Base-by-base conservation (phyloP, 1,140 invertebrate genomes). In the Drosophila ananassae region DNA sequence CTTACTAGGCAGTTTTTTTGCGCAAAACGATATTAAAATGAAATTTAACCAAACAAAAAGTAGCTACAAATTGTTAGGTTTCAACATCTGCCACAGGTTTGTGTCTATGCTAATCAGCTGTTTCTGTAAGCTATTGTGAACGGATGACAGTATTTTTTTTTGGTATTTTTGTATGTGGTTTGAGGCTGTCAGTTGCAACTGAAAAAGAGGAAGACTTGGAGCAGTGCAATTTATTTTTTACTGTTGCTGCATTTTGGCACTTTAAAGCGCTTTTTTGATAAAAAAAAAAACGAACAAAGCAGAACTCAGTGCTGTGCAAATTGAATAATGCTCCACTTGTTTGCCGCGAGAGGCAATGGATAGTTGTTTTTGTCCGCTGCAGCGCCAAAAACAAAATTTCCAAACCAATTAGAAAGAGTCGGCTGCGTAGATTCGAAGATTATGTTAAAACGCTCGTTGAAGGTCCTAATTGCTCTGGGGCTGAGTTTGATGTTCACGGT, bases 401-500 rank as follows among this genome's bases (percentile, higher is more conserved):
- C 4, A 44, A 44, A 17, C 13, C 60, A 30, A 13, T 75, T 58
- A 73, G 62, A 55, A 37, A 37, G 41, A 39, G 59, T 56, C 30
- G 30, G 61, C 22, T 59, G 62, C 55, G 55, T 17, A 21, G 13
- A 21, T 57, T 37, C 47, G 47, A 37, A 30, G 69, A 90, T 77
- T 87, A 92, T 92, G 91, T 77, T 80, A 72, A 85, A 84, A 58
- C 79, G 89, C 51, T 78, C 85, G 44, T 60, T 90, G 10, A 92
- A 92, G 67, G 64, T 92, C 5, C 21, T 87, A 8, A 73, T 87
- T 51, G 91, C 91, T 52, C 64, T 92, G 47, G 79, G 90, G 57
- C 75, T 92, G 53, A 92, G 91, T 76, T 81, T 92, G 59, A 92
- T 91, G 91, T 92, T 92, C 73, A 92, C 91, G 32, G 50, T 92